phyloP scores from a whole-genome alignment of 2,113 vertebrate species.

The Eclectus roratus region DNA sequence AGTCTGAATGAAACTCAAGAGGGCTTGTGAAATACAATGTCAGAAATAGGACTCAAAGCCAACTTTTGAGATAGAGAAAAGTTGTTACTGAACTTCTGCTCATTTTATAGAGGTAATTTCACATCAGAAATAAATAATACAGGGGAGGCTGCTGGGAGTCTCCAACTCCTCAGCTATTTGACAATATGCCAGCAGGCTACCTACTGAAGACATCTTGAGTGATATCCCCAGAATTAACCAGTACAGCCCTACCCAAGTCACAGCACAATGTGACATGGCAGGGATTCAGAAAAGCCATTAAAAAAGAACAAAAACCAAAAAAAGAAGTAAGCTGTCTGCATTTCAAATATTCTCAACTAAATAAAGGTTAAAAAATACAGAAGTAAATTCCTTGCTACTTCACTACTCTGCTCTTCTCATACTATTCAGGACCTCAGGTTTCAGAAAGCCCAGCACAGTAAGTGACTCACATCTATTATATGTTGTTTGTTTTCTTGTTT shows the following conservation, averaged over 20 bases:
- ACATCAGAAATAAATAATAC: neutral
- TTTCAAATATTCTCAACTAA: neutral
- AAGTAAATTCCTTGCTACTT: neutral
- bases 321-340: neutral
- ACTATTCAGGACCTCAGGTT: neutral
- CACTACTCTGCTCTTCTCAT: neutral
- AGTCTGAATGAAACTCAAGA: neutral
- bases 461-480: neutral
- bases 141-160: neutral
- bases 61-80: neutral
- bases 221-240: neutral
- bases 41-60: neutral
- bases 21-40: neutral
- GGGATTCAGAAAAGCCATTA: neutral
- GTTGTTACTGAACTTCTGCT: neutral
- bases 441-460: neutral
- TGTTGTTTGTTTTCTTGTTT: neutral
- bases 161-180: neutral
- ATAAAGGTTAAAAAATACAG: neutral
- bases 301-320: neutral
- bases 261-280: neutral
- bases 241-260: neutral
- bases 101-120: neutral
- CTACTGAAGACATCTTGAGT: neutral
- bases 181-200: neutral